Base-by-base conservation (phyloP, 2,888 invertebrate species). In the Apotomis turbidana region DNA sequence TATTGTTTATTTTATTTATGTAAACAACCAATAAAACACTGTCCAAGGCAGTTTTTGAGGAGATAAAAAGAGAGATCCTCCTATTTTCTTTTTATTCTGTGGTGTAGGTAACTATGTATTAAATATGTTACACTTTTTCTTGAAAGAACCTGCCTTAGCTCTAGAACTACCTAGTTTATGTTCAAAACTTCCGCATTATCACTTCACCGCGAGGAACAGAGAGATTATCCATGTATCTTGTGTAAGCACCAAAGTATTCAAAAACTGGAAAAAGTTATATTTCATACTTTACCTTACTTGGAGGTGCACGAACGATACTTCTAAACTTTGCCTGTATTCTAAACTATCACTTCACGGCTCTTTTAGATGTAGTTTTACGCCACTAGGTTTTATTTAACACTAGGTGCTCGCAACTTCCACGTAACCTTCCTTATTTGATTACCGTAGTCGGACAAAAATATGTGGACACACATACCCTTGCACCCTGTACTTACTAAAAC, bases 201-300 rank as follows among this genome's bases (percentile, higher is more conserved):
- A 68, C 68, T 75, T 68, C 70, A 70, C 66, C 60, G 67, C 55
- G 68, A 68, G 55, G 62, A 74, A 59, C 68, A 63, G 49, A 68
- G 68, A 68, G 62, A 74, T 77, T 76, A 78, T 77, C 77, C 78
- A 77, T 78, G 80, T 68, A 73, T 76, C 78, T 78, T 67, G 64
- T 76, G 68, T 72, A 75, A 81, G 79, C 73, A 78, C 80, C 76
- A 70, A 78, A 79, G 79, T 78, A 71, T 76, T 76, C 71, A 70
- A 74, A 78, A 75, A 73, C 75, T 76, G 79, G 77, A 77, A 80
- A 70, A 76, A 75, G 1, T 78, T 81, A 78, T 85, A 83, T 81
- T 83, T 84, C 83, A 83, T 84, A 85, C 80, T 83, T 82, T 79
- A 79, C 79, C 77, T 74, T 81, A 81, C 78, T 80, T 78, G 76